Base-by-base conservation (phyloP, 2,113 vertebrate genomes). In the Indicator indicator region DNA sequence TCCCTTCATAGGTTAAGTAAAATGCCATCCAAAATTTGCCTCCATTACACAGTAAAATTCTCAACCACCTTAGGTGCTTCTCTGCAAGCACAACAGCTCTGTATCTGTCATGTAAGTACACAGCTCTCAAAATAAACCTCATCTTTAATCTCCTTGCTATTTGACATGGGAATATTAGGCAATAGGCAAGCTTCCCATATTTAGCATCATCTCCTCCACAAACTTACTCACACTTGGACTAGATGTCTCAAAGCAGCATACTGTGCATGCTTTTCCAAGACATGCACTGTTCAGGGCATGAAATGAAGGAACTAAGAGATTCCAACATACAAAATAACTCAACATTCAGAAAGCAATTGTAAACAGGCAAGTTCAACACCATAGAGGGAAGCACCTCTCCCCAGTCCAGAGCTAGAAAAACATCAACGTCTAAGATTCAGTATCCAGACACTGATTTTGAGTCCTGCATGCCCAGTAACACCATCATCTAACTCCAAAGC, bases 141-240 rank as follows among this genome's bases (percentile, higher is more conserved):
- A 77, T 73, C 59, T 84, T 93, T 92, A 67, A 92, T 83, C 84
- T 79, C 74, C 81, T 56, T 91, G 91, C 83, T 89, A 77, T 80
- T 56, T 80, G 62, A 73, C 91, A 64, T 74, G 83, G 72, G 88
- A 95, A 86, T 77, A 89, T 71, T 78, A 81, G 80, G 85, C 91
- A 95, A 80, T 46, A 88, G 79, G 93, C 83, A 88, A 84, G 86
- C 80, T 86, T 93, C 92, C 79, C 72, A 58, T 86, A 91, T 88
- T 95, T 88, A 95, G 86, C 90, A 91, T 75, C 69, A 86, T 46
- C 91, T 95, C 88, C 91, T 59, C 91, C 83, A 58, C 93, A 94
- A 82, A 91, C 52, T 88, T 93, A 94, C 89, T 95, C 89, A 89
- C 59, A 83, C 64, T 87, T 80, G 75, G 78, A 89, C 68, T 27